Conservation (phyloP, 2,113 vertebrate genomes). For the Herpailurus yagouaroundi region DNA sequence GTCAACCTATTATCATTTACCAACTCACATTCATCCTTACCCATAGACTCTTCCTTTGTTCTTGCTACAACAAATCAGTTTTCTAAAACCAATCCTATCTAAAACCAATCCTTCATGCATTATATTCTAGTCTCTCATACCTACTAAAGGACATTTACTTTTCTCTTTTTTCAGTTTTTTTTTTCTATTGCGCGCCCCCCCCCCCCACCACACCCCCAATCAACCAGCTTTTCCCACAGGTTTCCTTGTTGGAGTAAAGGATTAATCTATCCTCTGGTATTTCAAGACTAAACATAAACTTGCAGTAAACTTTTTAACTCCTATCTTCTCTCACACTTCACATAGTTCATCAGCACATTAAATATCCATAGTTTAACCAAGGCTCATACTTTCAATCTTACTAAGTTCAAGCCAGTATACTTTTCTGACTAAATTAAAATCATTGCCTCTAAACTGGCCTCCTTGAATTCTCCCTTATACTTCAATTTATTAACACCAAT, state of each 20-base stretch:
- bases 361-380: background rate
- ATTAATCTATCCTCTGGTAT: background rate
- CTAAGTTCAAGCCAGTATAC: background rate
- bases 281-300: background rate
- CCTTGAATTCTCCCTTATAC: background rate
- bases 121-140: background rate
- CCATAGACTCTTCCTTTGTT: background rate
- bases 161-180: background rate
- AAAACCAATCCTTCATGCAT: background rate
- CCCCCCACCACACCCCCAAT: background rate
- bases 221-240: background rate
- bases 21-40: background rate
- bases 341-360: background rate
- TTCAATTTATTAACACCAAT: background rate
- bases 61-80: background rate
- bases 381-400: background rate
- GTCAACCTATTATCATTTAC: background rate
- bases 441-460: background rate
- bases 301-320: background rate
- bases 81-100: background rate
- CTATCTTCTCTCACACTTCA: background rate
- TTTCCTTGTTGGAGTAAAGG: background rate
- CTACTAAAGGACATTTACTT: background rate
- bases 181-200: no score
- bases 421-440: background rate